A percentile compares a stretch with the other conserved stretches of the same genome.
Evolutionary conservation across 2,797 vertebrate species (phyloP).

Genomic region (Geotrypetes seraphini): DNA sequence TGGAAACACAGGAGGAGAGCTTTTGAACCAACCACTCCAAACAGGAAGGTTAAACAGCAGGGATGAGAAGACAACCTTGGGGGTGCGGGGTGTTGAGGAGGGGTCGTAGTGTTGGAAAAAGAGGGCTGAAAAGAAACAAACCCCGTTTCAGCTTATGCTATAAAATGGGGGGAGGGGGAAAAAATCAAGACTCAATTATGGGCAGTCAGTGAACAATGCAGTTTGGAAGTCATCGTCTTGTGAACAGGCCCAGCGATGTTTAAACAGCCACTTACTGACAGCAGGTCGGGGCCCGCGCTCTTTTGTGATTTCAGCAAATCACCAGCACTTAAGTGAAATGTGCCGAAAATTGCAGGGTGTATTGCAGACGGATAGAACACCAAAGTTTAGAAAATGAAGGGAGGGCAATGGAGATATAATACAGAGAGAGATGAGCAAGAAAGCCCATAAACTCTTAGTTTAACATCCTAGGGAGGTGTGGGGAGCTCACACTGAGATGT

Average conservation of each 20-base stretch:
- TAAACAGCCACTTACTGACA: slow-evolving; percentile 8
- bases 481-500: slow-evolving; percentile 23
- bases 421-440: slow-evolving; percentile 6
- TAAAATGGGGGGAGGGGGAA: not conserved
- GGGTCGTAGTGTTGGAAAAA: no score
- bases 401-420: slow-evolving; percentile 20
- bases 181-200: not conserved
- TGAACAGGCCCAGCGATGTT: not conserved
- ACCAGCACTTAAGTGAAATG: slow-evolving; percentile 42
- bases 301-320: slow-evolving; percentile 46
- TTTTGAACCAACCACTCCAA: no score
- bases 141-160: slow-evolving; percentile 4
- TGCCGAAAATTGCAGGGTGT: slow-evolving; percentile 47
- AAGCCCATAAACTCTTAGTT: slow-evolving; percentile 35
- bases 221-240: slow-evolving; percentile 2
- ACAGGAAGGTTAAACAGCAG: no score
- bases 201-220: not conserved
- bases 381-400: slow-evolving; percentile 18
- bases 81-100: no score
- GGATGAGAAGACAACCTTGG: no score
- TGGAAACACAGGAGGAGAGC: no score
- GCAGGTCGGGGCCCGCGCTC: slow-evolving; percentile 13
- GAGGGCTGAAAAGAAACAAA: no score
- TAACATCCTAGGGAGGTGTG: slow-evolving; percentile 27
- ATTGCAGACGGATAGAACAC: slow-evolving; percentile 29